These are phyloP conservation scores for Oceanites oceanicus DNA, from an alignment of 2,113 vertebrate genomes.

Conservation along the genomic window DNA sequence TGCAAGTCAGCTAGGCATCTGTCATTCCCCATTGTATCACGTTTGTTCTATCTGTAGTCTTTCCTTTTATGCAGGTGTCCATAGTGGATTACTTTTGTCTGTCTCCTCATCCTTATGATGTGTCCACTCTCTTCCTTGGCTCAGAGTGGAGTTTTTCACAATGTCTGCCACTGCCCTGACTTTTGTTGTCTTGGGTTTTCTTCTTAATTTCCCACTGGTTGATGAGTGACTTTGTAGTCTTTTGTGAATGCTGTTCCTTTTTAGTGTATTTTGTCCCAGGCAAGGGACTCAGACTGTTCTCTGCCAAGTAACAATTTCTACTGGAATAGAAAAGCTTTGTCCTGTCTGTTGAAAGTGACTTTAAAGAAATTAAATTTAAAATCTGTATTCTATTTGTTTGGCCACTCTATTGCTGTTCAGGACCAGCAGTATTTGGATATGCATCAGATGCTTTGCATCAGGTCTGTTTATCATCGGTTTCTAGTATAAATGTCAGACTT, in stretches of 20 bases:
- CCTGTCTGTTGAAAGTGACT: background rate
- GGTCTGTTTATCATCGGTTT: background rate
- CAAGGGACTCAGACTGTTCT: background rate
- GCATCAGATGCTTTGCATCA: background rate
- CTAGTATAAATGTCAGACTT: background rate
- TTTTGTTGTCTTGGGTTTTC: background rate
- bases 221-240: background rate
- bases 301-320: background rate
- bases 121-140: background rate
- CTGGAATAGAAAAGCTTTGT: background rate
- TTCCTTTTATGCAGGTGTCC: background rate
- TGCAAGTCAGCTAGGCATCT: background rate
- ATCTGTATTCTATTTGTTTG: background rate
- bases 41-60: background rate
- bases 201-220: background rate
- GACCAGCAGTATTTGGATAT: background rate
- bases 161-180: background rate
- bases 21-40: too few species aligned
- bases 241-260: background rate
- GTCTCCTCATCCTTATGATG: background rate
- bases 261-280: background rate
- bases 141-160: background rate
- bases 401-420: background rate
- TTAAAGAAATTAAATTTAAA: background rate
- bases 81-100: background rate